Percentiles rank a stretch among this genome's conserved stretches.
Evolutionary conservation across 2,797 vertebrate genomes (phyloP).

Genomic region (Pseudomugil tenellus): DNA sequence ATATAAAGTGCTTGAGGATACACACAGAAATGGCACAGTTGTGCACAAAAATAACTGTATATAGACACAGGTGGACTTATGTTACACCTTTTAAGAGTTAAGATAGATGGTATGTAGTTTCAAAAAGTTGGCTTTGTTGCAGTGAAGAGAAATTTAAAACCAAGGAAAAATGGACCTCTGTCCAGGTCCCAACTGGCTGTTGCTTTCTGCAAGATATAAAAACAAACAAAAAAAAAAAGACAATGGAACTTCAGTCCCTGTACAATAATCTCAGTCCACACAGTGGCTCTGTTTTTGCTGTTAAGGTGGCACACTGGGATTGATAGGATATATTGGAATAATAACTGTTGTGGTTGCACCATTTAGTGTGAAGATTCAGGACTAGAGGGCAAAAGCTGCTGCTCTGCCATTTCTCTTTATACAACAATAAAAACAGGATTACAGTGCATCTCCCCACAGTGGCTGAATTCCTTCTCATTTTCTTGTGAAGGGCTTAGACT

Average conservation of each 20-base stretch:
- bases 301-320: conserved; percentile 8
- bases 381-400: conserved; percentile 28
- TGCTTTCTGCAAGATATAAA: conserved; percentile 16
- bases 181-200: conserved; percentile 31
- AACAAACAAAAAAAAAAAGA: conserved; percentile 12
- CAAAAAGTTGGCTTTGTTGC: conserved; percentile 13
- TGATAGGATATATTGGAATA: conserved; percentile 46
- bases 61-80: background rate
- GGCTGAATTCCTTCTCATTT: conserved; percentile 9
- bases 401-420: conserved; percentile 24
- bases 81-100: background rate
- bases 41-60: too few relatives aligned
- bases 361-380: conserved; percentile 24
- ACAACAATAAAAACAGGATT: conserved; percentile 22
- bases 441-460: conserved; percentile 6
- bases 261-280: conserved; percentile 48
- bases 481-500: background rate
- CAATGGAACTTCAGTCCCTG: conserved; percentile 36
- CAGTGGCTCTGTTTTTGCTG: conserved; percentile 22
- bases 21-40: background rate
- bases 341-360: conserved; percentile 37
- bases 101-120: conserved; percentile 20
- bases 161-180: background rate
- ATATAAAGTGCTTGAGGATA: background rate
- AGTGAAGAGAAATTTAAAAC: conserved; percentile 21